Base-by-base conservation (phyloP, 2,888 invertebrate genomes). In the Cheilosia grossa region DNA sequence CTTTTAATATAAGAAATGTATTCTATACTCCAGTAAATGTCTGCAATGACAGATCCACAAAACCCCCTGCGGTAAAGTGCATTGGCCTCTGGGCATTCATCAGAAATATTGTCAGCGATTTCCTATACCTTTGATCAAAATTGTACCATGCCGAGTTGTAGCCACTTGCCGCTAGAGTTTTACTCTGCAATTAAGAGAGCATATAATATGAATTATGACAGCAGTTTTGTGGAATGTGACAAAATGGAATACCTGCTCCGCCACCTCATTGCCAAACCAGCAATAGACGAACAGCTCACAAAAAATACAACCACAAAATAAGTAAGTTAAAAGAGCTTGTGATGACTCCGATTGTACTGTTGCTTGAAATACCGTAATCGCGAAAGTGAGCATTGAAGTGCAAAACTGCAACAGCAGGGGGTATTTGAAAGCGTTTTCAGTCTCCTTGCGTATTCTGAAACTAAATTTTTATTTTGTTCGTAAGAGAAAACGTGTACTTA, bases 261-360 rank as follows among this genome's bases (percentile, higher is more conserved):
- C 88, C 2, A 89, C 89, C 58, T 89, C 89, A 70, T 89, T 90
- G 5, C 89, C 90, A 58, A 89, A 89, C 88, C 88, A 90, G 53
- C 90, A 90, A 24, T 90, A 90, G 2, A 89, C 17, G n/a, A 90
- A 89, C 4, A 91, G 77, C 44, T 91, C 87, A 2, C 82, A 88
- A 27, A 89, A 88, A 19, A 89, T 87, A 54, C 89, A 89, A 59
- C 87, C 77, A 15, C 88, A 88, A 59, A 90, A 87, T 0, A 88
- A 88, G 66, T 89, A 89, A 81, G 89, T 89, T 0, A 89, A 67
- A n/a, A 88, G 15, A 7, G 87, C 78, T 10, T 82, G 87, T 53
- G 82, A 87, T 1, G 88, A 88, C 1, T 83, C 85, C 2, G 87
- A 49, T 5, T 87, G 82, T 6, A 89, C 88, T 4, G 88, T 88